Percentiles rank a stretch among this genome's conserved stretches.
phyloP scores from a whole-genome alignment of 2,797 vertebrate species.

The Intellagama lesueurii region DNA sequence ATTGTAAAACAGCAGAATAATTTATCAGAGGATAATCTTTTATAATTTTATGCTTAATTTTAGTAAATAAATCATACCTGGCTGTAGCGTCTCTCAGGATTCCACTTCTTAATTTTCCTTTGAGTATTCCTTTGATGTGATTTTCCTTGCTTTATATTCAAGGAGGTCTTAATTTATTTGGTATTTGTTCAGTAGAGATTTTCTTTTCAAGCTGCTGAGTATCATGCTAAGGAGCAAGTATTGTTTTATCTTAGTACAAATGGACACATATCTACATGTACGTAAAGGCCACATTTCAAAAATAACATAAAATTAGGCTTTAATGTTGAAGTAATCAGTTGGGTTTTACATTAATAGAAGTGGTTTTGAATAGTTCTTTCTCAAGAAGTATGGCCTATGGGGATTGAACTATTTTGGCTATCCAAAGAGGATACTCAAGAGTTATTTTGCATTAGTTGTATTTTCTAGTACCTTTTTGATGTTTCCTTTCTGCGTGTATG shows the following conservation, averaged over 20 bases:
- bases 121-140: neutral
- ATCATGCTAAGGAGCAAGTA: neutral
- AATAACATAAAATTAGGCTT: neutral
- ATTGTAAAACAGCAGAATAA: neutral
- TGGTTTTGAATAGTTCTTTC: neutral
- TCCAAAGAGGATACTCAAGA: neutral
- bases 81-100: neutral
- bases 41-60: neutral
- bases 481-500: neutral
- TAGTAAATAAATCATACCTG: neutral
- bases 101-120: neutral
- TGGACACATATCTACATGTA: neutral
- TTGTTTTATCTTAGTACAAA: neutral
- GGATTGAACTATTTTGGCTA: neutral
- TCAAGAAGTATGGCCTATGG: no score
- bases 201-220: neutral
- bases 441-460: neutral
- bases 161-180: neutral
- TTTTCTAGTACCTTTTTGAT: neutral
- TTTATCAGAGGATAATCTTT: neutral
- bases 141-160: neutral
- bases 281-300: neutral
- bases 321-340: neutral
- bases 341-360: neutral
- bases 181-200: neutral